Percentiles rank a stretch among this genome's conserved stretches.
phyloP scores from a whole-genome alignment of 2,888 invertebrate species.

The Acleris emargana region DNA sequence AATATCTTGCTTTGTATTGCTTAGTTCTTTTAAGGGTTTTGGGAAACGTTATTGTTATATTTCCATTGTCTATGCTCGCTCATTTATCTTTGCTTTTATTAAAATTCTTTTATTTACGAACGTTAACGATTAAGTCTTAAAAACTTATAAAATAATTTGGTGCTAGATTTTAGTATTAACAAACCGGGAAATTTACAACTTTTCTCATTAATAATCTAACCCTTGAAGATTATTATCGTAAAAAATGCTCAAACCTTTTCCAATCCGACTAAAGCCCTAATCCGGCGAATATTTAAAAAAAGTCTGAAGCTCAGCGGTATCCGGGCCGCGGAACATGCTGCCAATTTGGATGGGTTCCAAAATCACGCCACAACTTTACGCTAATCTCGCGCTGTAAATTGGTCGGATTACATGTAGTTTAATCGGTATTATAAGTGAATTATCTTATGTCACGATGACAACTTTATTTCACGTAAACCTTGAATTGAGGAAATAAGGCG shows the following conservation, averaged over 20 bases:
- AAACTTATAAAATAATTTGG: background rate
- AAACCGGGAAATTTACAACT: slow-evolving; percentile 7
- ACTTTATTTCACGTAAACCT: slow-evolving; percentile 2
- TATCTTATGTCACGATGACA: slow-evolving; percentile 25
- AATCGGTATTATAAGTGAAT: slow-evolving; percentile 44
- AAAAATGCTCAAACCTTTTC: slow-evolving; percentile 34
- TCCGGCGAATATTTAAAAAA: slow-evolving; percentile 56
- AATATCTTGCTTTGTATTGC: slow-evolving; percentile 31
- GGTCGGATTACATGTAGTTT: slow-evolving; percentile 56
- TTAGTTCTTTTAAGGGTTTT: slow-evolving; percentile 29
- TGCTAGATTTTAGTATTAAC: background rate
- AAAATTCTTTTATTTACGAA: slow-evolving; percentile 4
- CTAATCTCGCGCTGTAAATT: slow-evolving; percentile 61
- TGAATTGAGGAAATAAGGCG: background rate
- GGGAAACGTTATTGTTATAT: slow-evolving; percentile 25
- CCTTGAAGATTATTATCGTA: background rate
- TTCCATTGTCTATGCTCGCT: slow-evolving; percentile 19
- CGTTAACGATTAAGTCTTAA: background rate
- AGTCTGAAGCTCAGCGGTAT: slow-evolving; percentile 48
- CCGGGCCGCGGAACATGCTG: slow-evolving; percentile 61
- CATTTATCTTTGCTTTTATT: slow-evolving; percentile 27
- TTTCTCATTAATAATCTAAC: slow-evolving; percentile 21
- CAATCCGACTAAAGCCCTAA: slow-evolving; percentile 38
- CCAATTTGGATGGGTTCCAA: slow-evolving; percentile 65
- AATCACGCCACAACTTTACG: slow-evolving; percentile 55